phyloP scores from a whole-genome alignment of 2,888 invertebrate genomes.

The Clusia tigrina region DNA sequence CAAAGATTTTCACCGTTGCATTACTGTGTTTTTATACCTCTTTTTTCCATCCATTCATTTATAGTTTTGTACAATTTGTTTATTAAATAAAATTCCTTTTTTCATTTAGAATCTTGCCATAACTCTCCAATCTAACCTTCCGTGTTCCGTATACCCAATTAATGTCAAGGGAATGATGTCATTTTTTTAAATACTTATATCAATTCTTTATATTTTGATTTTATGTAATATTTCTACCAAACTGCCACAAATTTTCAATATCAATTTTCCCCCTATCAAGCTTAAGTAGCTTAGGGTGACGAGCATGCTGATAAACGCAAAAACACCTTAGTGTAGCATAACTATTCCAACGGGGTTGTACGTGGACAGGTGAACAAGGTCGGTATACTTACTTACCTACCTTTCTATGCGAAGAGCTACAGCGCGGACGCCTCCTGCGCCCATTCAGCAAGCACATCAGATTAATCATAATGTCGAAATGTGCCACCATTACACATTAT shows the following conservation, averaged over 20 bases:
- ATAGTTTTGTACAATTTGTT: neutral
- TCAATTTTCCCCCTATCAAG: conserved; percentile 26
- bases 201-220: neutral
- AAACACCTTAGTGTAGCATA: neutral
- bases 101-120: neutral
- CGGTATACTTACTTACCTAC: no score
- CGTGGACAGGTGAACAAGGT: conserved; percentile 53
- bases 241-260: conserved; percentile 18
- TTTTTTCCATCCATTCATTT: neutral
- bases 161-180: conserved; percentile 35
- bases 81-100: neutral
- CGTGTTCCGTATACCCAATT: no score
- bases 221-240: neutral
- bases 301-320: neutral
- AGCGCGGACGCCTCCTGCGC: neutral
- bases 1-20: neutral
- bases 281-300: conserved; percentile 6
- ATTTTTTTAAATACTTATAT: conserved; percentile 16
- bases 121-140: neutral
- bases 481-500: no score
- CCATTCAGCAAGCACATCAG: no score
- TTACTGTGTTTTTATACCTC: neutral
- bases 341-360: neutral
- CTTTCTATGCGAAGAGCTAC: no score
- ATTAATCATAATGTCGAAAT: no score